These are phyloP conservation scores for Phylloscopus collybita DNA, from an alignment of 2,797 vertebrate species.

Conservation along the genomic window DNA sequence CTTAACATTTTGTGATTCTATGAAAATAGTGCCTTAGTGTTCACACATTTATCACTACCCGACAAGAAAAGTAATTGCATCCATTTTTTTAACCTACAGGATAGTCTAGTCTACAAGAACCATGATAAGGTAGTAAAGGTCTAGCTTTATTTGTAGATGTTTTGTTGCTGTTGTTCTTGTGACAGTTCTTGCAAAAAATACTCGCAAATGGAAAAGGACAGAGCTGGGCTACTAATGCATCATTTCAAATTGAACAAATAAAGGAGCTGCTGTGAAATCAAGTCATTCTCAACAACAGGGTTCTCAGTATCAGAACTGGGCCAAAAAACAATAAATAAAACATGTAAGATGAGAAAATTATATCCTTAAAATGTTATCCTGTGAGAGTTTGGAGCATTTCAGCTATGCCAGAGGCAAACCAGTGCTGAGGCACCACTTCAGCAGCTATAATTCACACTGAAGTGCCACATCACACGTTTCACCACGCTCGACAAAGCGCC, in stretches of 20 bases:
- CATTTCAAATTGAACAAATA: not conserved
- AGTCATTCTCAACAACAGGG: accelerated
- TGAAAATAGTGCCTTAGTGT: not conserved
- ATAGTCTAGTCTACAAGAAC: not conserved
- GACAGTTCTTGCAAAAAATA: not conserved
- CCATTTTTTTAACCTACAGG: not conserved
- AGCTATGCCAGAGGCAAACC: not conserved
- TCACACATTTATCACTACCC: not conserved
- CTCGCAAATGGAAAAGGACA: not conserved
- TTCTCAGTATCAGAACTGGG: not conserved
- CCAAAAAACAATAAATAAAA: not conserved
- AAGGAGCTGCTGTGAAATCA: not conserved
- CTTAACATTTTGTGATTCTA: not conserved
- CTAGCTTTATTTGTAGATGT: not conserved
- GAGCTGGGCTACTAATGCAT: not conserved
- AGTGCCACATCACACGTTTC: not conserved
- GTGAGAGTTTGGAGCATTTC: not conserved
- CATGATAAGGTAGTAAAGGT: not conserved
- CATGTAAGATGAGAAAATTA: not conserved
- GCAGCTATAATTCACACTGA: not conserved
- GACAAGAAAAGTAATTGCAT: not conserved
- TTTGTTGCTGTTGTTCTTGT: not conserved
- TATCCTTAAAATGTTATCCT: not conserved
- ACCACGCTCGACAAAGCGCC: not conserved
- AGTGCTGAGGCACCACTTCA: not conserved